Base-by-base conservation (phyloP, 30 jellyfish, hydroid and myxozoan genomes). In the Phacellophora camtschatica region DNA sequence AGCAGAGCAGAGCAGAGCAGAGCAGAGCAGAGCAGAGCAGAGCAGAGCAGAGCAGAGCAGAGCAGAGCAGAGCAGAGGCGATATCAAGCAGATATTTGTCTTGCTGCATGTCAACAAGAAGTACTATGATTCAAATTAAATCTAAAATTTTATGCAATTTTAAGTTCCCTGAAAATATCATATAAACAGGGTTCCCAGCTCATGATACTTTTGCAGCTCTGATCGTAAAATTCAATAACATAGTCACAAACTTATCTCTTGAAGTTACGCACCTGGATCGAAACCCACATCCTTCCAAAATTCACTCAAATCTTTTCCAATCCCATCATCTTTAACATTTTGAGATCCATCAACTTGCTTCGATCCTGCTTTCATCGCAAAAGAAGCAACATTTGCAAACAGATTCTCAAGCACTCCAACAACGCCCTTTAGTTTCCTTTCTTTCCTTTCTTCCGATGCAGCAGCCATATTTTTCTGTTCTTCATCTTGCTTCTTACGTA, bases 231-330 rank as follows among this genome's bases (percentile, higher is more conserved):
- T n/a, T 45, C 15, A 45, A 45, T 12, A 23, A 45, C 58, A 45
- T 9, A 7, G 0, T 45, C 58, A 12, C 19, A 1, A 23, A 0
- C n/a, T n/a, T 12, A 45, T 45, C 58, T 1, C 23, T 45, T 12
- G 1, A 45, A 1, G 15, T 24, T 45, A 45, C 58, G 15, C 19
- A 45, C 58, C 22, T 24, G 59, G 64, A n/a, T 33, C 64, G 34
- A 25, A 46, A 4, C 85, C 85, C 7, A 72, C 4, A 36, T 72
- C 85, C 53, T 72, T 72, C 85, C 85, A 72, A 22, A 72, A 72
- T 35, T 53, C 53, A 34, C 85, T 72, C 62, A 59, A 39, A 48
- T 65, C 89, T 11, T 31, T 29, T 18, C 61, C 33, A 30, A 66
- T 22, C 0, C 22, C 49, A n/a, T 51, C 59, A 62, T 49, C 46